Percentiles rank a stretch among this genome's conserved stretches.
Evolutionary conservation across 23 tunicate genomes (phyloP).

Genomic region (Diplosoma virens): DNA sequence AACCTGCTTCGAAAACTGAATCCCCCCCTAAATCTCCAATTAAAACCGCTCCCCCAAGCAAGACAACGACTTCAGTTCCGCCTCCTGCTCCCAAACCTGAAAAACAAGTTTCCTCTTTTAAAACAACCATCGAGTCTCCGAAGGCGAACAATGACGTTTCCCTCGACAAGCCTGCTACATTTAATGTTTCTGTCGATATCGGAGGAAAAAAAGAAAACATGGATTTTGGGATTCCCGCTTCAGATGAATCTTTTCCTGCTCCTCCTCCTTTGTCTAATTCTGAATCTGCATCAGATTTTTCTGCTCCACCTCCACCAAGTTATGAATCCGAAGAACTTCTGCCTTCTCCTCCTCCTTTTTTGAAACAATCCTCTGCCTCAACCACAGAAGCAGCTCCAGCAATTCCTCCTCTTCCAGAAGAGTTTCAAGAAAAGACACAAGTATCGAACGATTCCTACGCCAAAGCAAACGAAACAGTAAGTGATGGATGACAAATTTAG

Average conservation of each 20-base stretch:
- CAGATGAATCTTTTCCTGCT: conserved; percentile 17
- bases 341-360: neutral
- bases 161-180: neutral
- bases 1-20: neutral
- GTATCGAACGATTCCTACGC: no score
- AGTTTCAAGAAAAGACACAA: conserved; percentile 41
- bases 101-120: neutral
- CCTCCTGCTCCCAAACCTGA: conserved; percentile 50
- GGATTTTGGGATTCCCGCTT: conserved; percentile 50
- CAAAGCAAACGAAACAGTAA: no score
- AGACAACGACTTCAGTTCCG: neutral
- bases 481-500: no score
- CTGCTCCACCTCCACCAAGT: conserved; percentile 51
- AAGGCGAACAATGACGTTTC: neutral
- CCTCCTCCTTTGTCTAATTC: conserved; percentile 52
- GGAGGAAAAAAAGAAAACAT: conserved; percentile 65
- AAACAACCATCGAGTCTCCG: neutral
- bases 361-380: neutral
- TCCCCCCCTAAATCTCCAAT: conserved; percentile 4
- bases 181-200: conserved; percentile 65
- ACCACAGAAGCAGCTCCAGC: conserved; percentile 27
- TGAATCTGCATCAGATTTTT: conserved; percentile 25
- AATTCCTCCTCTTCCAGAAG: conserved; percentile 77
- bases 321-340: neutral
- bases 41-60: conserved; percentile 4